phyloP scores from a whole-genome alignment of 2,888 invertebrate species.

The Fragum fragum region DNA sequence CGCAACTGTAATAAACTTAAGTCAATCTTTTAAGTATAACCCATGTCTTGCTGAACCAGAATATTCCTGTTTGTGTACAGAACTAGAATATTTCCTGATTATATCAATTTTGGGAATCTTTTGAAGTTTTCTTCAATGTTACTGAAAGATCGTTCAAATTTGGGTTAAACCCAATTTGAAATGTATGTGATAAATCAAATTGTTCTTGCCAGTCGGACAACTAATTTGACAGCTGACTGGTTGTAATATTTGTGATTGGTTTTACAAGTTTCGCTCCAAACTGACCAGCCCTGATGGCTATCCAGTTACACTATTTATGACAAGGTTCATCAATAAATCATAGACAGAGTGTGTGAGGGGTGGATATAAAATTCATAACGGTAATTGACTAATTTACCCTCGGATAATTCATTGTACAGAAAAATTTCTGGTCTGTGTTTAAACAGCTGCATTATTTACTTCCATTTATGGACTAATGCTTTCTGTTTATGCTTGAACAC shows the following conservation, averaged over 20 bases:
- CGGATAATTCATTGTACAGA: background rate
- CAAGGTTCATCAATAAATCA: conserved; percentile 13
- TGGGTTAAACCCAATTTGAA: background rate
- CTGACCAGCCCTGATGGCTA: conserved; percentile 9
- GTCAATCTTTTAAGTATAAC: no score
- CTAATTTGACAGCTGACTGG: conserved; percentile 6
- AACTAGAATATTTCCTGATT: no score
- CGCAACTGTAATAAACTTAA: no score
- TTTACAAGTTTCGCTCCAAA: background rate
- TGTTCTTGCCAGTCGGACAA: background rate
- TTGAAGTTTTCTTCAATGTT: no score
- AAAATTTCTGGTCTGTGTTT: no score
- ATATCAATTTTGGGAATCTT: no score
- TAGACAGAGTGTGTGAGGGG: background rate
- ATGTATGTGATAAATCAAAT: background rate
- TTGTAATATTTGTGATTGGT: background rate
- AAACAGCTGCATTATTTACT: no score
- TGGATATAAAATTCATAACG: conserved; percentile 20
- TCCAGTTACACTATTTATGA: conserved; percentile 24
- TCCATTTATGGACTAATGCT: no score
- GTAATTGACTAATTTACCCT: conserved; percentile 24
- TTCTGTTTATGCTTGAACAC: no score
- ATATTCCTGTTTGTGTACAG: no score
- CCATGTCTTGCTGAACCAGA: no score
- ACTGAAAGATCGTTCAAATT: no score